phyloP scores from a whole-genome alignment of 2,797 vertebrate genomes.

The Tokudaia tokunoshimensis region DNA sequence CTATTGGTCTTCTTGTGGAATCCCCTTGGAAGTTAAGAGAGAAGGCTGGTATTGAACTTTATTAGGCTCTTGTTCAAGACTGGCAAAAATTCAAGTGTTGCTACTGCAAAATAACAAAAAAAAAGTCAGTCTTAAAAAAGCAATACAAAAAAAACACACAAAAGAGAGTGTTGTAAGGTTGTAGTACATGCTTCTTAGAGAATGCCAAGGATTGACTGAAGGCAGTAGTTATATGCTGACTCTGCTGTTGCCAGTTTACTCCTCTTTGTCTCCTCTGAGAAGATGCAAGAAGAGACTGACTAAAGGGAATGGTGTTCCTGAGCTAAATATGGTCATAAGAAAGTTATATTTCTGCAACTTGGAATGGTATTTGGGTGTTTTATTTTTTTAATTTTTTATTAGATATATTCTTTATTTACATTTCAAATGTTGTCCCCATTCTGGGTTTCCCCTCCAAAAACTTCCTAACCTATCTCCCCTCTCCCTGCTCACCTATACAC shows the following conservation, averaged over 20 bases:
- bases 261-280: neutral
- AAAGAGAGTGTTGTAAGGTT: neutral
- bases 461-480: no score
- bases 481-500: no score
- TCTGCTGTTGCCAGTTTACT: neutral
- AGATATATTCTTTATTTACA: no score
- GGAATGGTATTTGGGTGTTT: neutral
- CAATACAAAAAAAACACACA: neutral
- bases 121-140: neutral
- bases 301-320: neutral
- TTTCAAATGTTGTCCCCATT: no score
- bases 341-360: neutral
- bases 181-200: neutral
- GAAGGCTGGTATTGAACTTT: neutral
- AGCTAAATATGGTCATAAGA: neutral
- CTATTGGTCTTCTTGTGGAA: neutral
- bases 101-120: neutral
- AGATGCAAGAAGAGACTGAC: neutral
- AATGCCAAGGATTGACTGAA: neutral
- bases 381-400: neutral
- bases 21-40: neutral
- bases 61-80: neutral
- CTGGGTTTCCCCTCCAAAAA: no score
- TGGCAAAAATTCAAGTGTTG: neutral
- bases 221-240: neutral